phyloP scores from a whole-genome alignment of 1,140 invertebrate genomes.

The Drosophila sp. region DNA sequence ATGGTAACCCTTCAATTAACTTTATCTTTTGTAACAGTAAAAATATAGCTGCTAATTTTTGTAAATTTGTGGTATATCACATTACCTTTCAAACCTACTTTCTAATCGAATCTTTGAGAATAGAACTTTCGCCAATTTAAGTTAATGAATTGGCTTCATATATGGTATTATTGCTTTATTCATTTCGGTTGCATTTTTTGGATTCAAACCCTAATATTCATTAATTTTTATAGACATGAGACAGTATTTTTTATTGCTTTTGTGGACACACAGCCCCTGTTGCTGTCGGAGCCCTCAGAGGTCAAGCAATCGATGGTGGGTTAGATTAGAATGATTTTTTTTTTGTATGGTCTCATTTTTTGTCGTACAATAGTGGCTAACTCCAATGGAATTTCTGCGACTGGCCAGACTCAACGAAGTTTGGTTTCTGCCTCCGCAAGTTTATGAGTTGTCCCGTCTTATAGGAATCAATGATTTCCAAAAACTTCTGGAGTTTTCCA shows the following conservation, averaged over 20 bases:
- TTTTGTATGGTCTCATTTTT: constrained; percentile 83
- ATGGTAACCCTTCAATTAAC: too few relatives aligned
- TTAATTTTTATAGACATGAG: constrained; percentile 84
- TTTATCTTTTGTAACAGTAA: too few relatives aligned
- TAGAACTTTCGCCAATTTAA: too few relatives aligned
- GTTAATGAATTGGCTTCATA: too few relatives aligned
- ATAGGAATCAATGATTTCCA: constrained; percentile 31
- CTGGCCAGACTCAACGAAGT: constrained; percentile 62
- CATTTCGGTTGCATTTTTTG: too few relatives aligned
- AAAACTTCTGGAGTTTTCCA: constrained; percentile 38
- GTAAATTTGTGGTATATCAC: too few relatives aligned
- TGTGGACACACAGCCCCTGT: constrained; percentile 85
- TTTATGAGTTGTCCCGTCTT: constrained; percentile 84
- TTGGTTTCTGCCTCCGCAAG: constrained; percentile 84
- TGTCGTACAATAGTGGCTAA: constrained; percentile 83
- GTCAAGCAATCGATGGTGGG: constrained; percentile 88
- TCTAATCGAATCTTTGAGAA: too few relatives aligned
- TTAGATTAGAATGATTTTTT: not conserved
- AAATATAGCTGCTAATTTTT: too few relatives aligned
- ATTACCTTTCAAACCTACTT: too few relatives aligned
- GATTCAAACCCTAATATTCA: not conserved
- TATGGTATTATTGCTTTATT: too few relatives aligned
- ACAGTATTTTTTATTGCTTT: constrained; percentile 90
- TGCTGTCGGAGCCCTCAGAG: constrained; percentile 86
- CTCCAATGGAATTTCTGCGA: constrained; percentile 76